phyloP scores from a whole-genome alignment of 2,888 invertebrate species.

The Plemyria rubiginata region DNA sequence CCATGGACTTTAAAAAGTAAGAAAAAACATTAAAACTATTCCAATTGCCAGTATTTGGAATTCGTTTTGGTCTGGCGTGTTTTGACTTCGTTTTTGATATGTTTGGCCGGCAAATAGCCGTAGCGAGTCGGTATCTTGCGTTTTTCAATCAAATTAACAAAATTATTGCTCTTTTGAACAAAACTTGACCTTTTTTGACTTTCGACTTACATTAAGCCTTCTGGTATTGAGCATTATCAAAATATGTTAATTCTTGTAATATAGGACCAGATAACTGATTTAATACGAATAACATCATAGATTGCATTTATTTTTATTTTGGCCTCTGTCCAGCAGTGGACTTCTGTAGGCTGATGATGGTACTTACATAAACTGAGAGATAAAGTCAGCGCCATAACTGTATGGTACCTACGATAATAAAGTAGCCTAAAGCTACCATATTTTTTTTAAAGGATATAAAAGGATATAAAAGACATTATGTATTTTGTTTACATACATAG shows the following conservation, averaged over 20 bases:
- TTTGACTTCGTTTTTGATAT: slow-evolving; percentile 44
- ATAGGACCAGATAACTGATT: too few relatives aligned
- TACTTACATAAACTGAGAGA: slow-evolving; percentile 82
- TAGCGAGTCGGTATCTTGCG: slow-evolving; percentile 2
- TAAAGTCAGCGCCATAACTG: slow-evolving; percentile 40
- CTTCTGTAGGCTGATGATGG: too few relatives aligned
- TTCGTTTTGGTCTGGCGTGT: slow-evolving; percentile 78
- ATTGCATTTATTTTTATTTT: too few relatives aligned
- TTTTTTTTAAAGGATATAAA: too few relatives aligned
- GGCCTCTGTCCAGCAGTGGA: too few relatives aligned
- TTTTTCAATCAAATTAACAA: not conserved
- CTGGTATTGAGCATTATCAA: too few relatives aligned
- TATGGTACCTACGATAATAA: not conserved
- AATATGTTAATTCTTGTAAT: too few relatives aligned
- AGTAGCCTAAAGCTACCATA: too few relatives aligned
- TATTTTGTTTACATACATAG: too few relatives aligned
- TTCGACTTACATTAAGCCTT: too few relatives aligned
- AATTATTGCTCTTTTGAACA: not conserved
- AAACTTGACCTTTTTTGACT: not conserved
- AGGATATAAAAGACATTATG: too few relatives aligned
- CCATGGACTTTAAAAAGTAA: slow-evolving; percentile 69
- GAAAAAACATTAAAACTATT: slow-evolving; percentile 77
- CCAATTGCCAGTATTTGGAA: slow-evolving; percentile 83
- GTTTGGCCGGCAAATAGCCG: slow-evolving; percentile 23
- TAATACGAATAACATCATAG: too few relatives aligned